These are phyloP conservation scores for Chaetura pelagica DNA, from an alignment of 2,113 vertebrate genomes.

Conservation along the genomic window DNA sequence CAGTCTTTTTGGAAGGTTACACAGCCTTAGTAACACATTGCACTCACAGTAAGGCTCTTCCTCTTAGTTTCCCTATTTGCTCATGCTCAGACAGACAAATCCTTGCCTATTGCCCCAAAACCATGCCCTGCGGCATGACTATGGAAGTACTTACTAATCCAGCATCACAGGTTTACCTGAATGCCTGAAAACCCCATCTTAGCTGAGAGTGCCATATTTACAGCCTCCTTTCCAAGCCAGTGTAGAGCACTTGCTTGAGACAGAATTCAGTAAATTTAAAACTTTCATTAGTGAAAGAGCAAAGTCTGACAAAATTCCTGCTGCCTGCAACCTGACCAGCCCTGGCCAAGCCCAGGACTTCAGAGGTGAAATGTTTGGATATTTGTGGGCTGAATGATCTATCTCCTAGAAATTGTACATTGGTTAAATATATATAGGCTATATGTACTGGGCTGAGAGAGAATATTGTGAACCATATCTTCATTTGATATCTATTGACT, in stretches of 20 bases:
- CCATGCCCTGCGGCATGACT: neutral
- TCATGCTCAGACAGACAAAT: neutral
- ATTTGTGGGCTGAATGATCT: neutral
- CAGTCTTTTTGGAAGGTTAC: neutral
- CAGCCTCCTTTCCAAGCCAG: neutral
- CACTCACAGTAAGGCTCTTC: neutral
- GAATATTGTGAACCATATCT: neutral
- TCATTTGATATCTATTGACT: neutral
- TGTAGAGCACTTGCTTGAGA: neutral
- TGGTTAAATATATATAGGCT: slow-evolving; percentile 1
- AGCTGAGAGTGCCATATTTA: neutral
- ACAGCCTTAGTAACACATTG: neutral
- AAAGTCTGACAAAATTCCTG: neutral
- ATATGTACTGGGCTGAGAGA: neutral
- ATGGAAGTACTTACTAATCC: neutral
- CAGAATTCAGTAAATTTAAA: neutral
- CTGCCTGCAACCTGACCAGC: neutral
- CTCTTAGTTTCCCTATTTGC: neutral
- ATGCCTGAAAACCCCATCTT: neutral
- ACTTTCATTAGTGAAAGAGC: neutral
- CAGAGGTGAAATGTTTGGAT: neutral
- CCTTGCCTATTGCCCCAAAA: neutral
- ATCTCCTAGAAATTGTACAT: neutral
- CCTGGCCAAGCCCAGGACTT: neutral
- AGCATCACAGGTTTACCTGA: neutral